Conservation (phyloP, 2,113 vertebrate genomes). For the Myotis davidii region DNA sequence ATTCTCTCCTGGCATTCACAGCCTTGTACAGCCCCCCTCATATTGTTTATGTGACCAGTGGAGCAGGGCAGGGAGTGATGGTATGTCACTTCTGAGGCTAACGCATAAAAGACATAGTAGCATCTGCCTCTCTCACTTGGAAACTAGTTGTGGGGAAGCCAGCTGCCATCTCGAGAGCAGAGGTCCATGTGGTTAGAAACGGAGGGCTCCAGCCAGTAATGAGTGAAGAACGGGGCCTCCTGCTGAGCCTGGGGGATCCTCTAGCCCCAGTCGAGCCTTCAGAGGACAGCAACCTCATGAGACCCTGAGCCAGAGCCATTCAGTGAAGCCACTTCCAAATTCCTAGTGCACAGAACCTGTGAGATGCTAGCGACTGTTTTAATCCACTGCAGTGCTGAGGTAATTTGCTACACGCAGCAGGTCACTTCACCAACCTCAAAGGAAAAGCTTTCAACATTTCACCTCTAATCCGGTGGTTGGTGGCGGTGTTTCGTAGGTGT, state of each 20-base stretch:
- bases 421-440: background rate
- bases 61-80: background rate
- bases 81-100: background rate
- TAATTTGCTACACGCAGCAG: background rate
- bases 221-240: background rate
- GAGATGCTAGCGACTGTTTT: background rate
- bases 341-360: background rate
- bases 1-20: background rate
- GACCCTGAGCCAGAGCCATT: background rate
- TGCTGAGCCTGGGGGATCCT: background rate
- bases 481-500: background rate
- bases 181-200: background rate
- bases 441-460: background rate
- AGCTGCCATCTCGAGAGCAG: background rate
- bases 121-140: background rate
- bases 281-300: background rate
- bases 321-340: background rate
- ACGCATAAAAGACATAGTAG: background rate
- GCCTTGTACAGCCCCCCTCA: background rate
- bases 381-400: background rate
- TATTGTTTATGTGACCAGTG: background rate
- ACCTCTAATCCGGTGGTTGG: background rate
- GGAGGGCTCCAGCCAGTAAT: background rate
- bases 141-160: background rate
- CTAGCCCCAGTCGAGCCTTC: background rate